Percentiles rank a stretch among this genome's conserved stretches.
Evolutionary conservation across 2,888 invertebrate genomes (phyloP).

Genomic region (Ptilodon capucinus): DNA sequence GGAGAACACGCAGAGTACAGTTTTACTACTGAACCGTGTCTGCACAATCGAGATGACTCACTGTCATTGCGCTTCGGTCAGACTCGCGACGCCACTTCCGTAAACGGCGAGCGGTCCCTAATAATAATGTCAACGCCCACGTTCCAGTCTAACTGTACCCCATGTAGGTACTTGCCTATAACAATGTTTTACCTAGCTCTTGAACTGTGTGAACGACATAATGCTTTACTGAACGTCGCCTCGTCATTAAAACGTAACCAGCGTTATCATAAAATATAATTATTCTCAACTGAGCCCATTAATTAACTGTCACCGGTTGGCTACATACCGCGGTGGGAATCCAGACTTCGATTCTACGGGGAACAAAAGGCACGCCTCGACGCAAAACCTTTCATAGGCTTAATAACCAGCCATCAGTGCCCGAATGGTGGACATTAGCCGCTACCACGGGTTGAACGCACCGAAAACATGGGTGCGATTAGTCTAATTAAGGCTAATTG

Average conservation of each 20-base stretch:
- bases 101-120: constrained; percentile 29
- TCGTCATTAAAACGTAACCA: constrained; percentile 16
- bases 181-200: too few relatives aligned
- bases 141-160: constrained; percentile 16
- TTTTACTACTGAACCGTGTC: neutral
- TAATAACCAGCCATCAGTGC: constrained; percentile 47
- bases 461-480: constrained; percentile 37
- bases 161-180: too few relatives aligned
- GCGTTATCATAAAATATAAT: constrained; percentile 21
- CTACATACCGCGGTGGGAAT: constrained; percentile 23
- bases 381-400: constrained; percentile 40
- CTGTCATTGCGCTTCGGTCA: constrained; percentile 12
- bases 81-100: constrained; percentile 29
- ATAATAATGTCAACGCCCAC: constrained; percentile 33
- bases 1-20: neutral
- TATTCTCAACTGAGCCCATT: constrained; percentile 18
- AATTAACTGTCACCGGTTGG: constrained; percentile 38
- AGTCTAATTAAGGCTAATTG: constrained; percentile 56
- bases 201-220: too few relatives aligned
- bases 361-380: constrained; percentile 46
- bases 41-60: constrained; percentile 19
- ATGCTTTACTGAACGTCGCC: constrained; percentile 21
- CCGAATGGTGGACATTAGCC: constrained; percentile 38
- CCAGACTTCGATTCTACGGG: constrained; percentile 36
- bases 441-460: constrained; percentile 43